Base-by-base conservation (phyloP, 2,888 invertebrate species). In the Hydraecia micacea region DNA sequence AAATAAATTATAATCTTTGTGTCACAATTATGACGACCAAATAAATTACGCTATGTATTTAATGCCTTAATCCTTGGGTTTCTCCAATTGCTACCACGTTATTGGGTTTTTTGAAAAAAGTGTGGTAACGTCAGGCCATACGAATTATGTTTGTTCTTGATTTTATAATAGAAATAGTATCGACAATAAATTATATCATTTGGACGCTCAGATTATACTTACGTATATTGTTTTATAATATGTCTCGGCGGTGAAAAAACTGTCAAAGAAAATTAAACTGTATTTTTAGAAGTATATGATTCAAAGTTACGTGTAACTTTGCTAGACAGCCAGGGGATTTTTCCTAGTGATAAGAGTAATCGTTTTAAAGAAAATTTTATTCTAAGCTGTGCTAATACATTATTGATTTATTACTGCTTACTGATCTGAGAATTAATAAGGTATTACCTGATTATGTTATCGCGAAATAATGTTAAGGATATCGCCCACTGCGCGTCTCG, bases 361-460 rank as follows among this genome's bases (percentile, higher is more conserved):
- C 68, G 9, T 63, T 73, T 68, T 58, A 70, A 71, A 79, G 72
- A 80, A 83, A 66, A 72, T 73, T 58, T 32, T 32, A 36, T 36
- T 70, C 25, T 52, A 58, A 75, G 66, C 28, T 28, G 18, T 70
- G 42, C 42, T 71, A 71, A 74, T 68, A 58, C 28, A n/a, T 69
- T 63, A 72, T 71, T 79, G 63, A 75, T 84, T 83, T 84, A 83
- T 75, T 55, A 75, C 63, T 84, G 60, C 75, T 75, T 80, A 83
- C 63, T 72, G 80, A 79, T 83, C 68, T 42, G 63, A 68, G 63
- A 69, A 83, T 83, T 80, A 83, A 72, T 80, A 69, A 52, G 63
- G 58, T 71, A 79, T 79, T 73, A 83, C n/a, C 36, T 65, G 68
- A 73, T 81, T 81, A 73, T 60, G 28, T 36, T 74, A 82, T 83